Evolutionary conservation across 1,140 invertebrate genomes (phyloP), one percentile per base, ranked within the genome.

Genomic region (Onthophagus taurus): DNA sequence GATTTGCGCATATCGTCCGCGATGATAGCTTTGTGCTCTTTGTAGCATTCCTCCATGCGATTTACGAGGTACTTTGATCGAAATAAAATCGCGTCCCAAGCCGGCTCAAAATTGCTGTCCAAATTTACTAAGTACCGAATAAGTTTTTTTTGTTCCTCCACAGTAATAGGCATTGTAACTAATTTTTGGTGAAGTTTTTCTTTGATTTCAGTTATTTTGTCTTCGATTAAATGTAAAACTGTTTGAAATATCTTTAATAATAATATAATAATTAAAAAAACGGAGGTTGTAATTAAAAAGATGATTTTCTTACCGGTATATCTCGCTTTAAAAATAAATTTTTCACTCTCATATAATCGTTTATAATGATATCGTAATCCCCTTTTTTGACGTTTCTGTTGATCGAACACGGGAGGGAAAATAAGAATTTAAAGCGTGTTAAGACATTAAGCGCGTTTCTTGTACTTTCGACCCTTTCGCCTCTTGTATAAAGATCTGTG

Each of bases 301-400:
- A 26, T 7, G 21, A 49, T 11, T 74, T 65, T 73, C 73, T 73
- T 70, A 77, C 80, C 66, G 77, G 77, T 3, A 97, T 80, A 64
- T 98, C 90, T 19, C 89, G 94, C 64, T 94, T 90, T 48, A 89
- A 85, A 73, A 97, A 99, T 8, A 98, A 72, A 61, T 94, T 92
- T 60, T 93, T 94, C 3, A 93, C 95, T 58, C 95, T 75, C 0
- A 89, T 84, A 63, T 97, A 99, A 66, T 99, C 96, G 63, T 96
- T 99, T 39, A 99, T 94, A 14, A 98, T 89, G 16, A 95, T 77
- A 65, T 97, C 92, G 64, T 95, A 98, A 60, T 99, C 95, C 34
- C 89, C 91, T 58, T 87, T 85, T 52, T 85, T 77, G 46, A 98
- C 92, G 55, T 95, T 95, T 44, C 82, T 83, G 51, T 97, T 90